phyloP scores from a whole-genome alignment of 2,113 vertebrate species.

The Ursus arctos region DNA sequence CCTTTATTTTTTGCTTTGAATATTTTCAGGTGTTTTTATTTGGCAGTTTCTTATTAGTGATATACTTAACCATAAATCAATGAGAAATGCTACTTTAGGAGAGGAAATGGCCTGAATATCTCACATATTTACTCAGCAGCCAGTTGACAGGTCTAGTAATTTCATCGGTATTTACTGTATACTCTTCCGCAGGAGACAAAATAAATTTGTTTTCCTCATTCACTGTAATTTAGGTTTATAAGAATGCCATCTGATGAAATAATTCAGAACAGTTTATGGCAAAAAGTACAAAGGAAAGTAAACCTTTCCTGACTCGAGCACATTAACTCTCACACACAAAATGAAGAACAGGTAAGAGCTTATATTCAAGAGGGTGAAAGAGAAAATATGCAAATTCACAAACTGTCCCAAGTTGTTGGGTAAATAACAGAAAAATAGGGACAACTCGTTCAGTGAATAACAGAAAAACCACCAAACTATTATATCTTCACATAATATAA shows the following conservation, averaged over 20 bases:
- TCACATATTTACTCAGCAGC: constrained; percentile 68
- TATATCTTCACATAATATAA: not conserved
- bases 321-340: not conserved
- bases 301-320: constrained; percentile 24
- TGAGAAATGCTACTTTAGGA: constrained; percentile 65
- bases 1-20: constrained; percentile 59
- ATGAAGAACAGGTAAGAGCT: not conserved
- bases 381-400: not conserved
- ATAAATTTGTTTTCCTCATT: constrained; percentile 81
- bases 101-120: constrained; percentile 71
- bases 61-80: constrained; percentile 69
- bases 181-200: constrained; percentile 69
- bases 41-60: constrained; percentile 59
- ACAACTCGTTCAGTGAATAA: not conserved
- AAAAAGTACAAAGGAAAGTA: constrained; percentile 52
- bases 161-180: constrained; percentile 66
- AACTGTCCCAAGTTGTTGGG: not conserved
- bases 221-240: constrained; percentile 67
- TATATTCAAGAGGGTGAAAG: not conserved
- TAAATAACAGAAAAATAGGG: not conserved
- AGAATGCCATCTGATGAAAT: constrained; percentile 66
- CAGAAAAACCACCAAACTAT: not conserved
- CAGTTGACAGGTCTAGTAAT: constrained; percentile 64
- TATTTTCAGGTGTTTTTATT: constrained; percentile 70
- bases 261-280: constrained; percentile 68